Evolutionary conservation across 2,888 invertebrate genomes (phyloP).

Genomic region (Orthosia incerta): DNA sequence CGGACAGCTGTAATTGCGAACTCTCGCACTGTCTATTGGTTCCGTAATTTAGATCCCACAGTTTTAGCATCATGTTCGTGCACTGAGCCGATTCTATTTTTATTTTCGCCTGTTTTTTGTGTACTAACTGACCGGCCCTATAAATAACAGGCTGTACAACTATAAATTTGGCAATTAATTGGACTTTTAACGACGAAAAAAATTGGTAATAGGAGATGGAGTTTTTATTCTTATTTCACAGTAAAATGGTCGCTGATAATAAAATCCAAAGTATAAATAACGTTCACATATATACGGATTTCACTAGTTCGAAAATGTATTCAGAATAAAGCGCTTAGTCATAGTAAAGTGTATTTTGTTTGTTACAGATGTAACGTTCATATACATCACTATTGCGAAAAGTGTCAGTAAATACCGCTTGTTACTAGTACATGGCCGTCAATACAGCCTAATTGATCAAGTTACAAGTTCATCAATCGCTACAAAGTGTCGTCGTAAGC

Average conservation of each 20-base stretch:
- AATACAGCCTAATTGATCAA: conserved; percentile 55
- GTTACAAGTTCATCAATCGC: conserved; percentile 58
- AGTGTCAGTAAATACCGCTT: conserved; percentile 10
- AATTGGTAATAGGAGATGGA: not conserved
- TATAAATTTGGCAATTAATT: conserved; percentile 58
- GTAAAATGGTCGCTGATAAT: conserved; percentile 1
- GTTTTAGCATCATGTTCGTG: conserved; percentile 81
- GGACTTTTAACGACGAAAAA: conserved; percentile 39
- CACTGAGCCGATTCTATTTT: conserved; percentile 69
- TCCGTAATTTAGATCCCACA: conserved; percentile 86
- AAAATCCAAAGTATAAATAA: not conserved
- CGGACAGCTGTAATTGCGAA: conserved; percentile 89
- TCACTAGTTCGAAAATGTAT: no score
- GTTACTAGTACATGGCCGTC: conserved; percentile 6
- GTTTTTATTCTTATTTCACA: conserved; percentile 11
- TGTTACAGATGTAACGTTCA: not conserved
- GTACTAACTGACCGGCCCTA: conserved; percentile 50
- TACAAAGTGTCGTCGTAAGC: conserved; percentile 44
- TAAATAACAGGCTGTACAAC: conserved; percentile 56
- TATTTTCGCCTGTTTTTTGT: conserved; percentile 47
- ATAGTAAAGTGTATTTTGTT: not conserved
- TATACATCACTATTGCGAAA: not conserved
- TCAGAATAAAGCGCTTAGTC: not conserved
- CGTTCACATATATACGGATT: no score
- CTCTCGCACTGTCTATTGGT: conserved; percentile 86